A percentile compares a stretch with the other conserved stretches of the same genome.
Conservation (phyloP, 1,140 invertebrate genomes). For the Mycetomoellerius zeteki region DNA sequence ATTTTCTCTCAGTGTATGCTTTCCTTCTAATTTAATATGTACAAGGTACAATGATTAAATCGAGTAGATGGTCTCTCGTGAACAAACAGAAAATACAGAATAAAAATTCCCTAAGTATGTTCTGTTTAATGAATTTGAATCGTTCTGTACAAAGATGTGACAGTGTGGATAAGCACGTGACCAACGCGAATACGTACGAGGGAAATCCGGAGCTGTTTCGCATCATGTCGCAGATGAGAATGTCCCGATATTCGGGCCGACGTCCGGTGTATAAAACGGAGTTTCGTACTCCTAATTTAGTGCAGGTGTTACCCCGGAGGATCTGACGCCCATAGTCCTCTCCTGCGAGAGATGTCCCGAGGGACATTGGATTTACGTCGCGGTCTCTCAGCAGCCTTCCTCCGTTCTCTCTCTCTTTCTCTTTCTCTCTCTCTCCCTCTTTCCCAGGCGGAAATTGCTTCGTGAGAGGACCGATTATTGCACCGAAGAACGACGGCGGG, state of each 20-base stretch:
- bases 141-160: neutral
- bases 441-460: conserved; percentile 66
- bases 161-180: neutral
- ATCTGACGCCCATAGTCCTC: conserved; percentile 68
- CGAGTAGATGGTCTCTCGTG: neutral
- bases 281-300: conserved; percentile 83
- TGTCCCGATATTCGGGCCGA: conserved; percentile 35
- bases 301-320: conserved; percentile 80
- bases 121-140: conserved; percentile 8
- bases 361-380: conserved; percentile 74
- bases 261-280: conserved; percentile 75
- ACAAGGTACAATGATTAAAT: neutral
- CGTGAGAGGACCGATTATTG: conserved; percentile 52
- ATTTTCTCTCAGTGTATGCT: too few species aligned
- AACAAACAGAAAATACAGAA: neutral
- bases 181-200: neutral
- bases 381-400: conserved; percentile 49
- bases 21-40: too few species aligned
- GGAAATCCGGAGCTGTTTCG: conserved; percentile 52
- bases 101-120: too few species aligned
- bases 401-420: neutral
- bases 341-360: conserved; percentile 56
- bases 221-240: conserved; percentile 70
- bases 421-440: neutral
- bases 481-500: conserved; percentile 39